Conservation (phyloP, 2,797 vertebrate species). For the Eremophila alpestris region DNA sequence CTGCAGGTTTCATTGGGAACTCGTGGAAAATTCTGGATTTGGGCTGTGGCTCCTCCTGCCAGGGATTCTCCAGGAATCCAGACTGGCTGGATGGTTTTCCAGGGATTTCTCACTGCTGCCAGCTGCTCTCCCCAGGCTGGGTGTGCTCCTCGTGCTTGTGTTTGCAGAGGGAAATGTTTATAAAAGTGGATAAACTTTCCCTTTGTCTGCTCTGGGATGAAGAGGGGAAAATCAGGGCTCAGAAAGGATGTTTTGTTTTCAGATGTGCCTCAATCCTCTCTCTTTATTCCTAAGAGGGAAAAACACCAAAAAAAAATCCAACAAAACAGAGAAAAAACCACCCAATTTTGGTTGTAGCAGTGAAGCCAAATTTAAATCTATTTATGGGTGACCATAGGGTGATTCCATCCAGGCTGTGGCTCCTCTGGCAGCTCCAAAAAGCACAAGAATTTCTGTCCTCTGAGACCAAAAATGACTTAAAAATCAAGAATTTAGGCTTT, state of each 20-base stretch:
- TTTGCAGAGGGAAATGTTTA: not conserved
- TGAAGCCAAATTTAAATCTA: not conserved
- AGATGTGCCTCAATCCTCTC: not conserved
- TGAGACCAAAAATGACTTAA: not conserved
- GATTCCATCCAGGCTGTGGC: not conserved
- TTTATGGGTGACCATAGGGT: too few species aligned
- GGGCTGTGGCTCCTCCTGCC: not conserved
- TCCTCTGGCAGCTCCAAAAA: not conserved
- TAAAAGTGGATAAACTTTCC: not conserved
- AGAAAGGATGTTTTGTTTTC: not conserved
- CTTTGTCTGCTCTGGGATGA: not conserved
- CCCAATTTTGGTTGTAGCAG: not conserved
- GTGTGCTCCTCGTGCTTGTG: not conserved
- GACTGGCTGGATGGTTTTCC: not conserved
- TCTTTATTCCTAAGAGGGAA: not conserved
- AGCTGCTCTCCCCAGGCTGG: not conserved
- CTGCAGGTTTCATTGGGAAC: not conserved
- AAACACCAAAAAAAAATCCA: not conserved
- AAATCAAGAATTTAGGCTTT: not conserved
- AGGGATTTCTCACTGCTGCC: not conserved
- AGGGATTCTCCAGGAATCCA: not conserved
- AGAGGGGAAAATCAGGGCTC: not conserved
- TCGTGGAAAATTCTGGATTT: rapidly evolving
- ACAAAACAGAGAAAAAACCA: not conserved
- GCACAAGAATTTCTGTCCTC: not conserved